phyloP scores from a whole-genome alignment of 1,140 invertebrate genomes.

The Spodoptera frugiperda region DNA sequence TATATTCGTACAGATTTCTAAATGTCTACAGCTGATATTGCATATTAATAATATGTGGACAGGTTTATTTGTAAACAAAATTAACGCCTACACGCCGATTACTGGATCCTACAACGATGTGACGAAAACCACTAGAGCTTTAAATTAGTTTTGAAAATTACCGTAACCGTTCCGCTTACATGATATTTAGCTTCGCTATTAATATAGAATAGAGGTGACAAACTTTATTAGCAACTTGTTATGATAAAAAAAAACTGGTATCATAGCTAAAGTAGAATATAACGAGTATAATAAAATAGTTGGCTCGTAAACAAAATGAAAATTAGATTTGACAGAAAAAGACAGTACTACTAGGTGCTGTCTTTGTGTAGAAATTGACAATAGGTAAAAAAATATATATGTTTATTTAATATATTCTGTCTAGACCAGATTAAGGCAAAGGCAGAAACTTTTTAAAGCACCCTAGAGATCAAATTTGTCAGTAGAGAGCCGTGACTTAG shows the following conservation, averaged over 20 bases:
- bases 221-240: conserved; percentile 29
- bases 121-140: conserved; percentile 64
- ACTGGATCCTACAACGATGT: conserved; percentile 58
- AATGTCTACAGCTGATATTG: too few species aligned
- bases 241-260: neutral
- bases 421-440: conserved; percentile 73
- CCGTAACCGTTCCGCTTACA: conserved; percentile 58
- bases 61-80: conserved; percentile 12
- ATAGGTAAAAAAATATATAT: conserved; percentile 46
- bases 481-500: conserved; percentile 70
- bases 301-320: neutral
- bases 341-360: too few species aligned
- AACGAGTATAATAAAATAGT: neutral
- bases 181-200: conserved; percentile 45
- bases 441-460: conserved; percentile 72
- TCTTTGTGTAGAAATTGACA: too few species aligned
- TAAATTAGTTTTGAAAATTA: conserved; percentile 74
- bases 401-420: conserved; percentile 72
- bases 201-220: conserved; percentile 44
- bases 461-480: conserved; percentile 80
- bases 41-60: too few species aligned
- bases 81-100: conserved; percentile 67
- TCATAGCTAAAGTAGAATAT: neutral
- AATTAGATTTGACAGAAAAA: too few species aligned
- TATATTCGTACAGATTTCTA: too few species aligned